phyloP scores from a whole-genome alignment of 1,140 invertebrate genomes.

The Copidosoma floridanum region DNA sequence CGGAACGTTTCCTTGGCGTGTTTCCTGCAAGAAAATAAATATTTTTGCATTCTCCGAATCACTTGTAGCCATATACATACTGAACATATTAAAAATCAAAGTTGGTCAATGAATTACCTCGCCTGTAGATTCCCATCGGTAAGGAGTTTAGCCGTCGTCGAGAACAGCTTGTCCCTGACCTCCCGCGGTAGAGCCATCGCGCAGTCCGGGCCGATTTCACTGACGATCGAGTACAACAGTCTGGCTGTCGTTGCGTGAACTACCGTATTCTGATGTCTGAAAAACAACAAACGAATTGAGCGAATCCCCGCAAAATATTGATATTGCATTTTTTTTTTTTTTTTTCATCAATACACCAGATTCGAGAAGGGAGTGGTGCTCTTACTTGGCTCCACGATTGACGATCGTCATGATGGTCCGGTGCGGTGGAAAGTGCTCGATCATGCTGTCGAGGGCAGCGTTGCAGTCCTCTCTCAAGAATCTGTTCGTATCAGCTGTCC shows the following conservation, averaged over 20 bases:
- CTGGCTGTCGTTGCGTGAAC: slow-evolving; percentile 79
- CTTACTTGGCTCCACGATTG: slow-evolving; percentile 65
- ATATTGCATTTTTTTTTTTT: no score
- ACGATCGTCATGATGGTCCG: slow-evolving; percentile 63
- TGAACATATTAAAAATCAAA: no score
- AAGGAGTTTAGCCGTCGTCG: slow-evolving; percentile 76
- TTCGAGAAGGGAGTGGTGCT: no score
- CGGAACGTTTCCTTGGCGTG: slow-evolving; percentile 69
- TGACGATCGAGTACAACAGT: slow-evolving; percentile 69
- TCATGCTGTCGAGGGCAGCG: slow-evolving; percentile 76
- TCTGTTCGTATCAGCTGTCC: slow-evolving; percentile 88
- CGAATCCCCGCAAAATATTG: no score
- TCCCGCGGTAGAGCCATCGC: slow-evolving; percentile 75
- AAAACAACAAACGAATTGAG: slow-evolving; percentile 32
- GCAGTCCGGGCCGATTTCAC: slow-evolving; percentile 72
- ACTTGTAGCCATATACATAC: no score
- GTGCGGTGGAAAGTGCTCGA: slow-evolving; percentile 65
- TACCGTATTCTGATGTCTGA: slow-evolving; percentile 80
- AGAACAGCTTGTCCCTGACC: slow-evolving; percentile 75
- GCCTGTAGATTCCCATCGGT: slow-evolving; percentile 85
- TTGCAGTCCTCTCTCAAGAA: slow-evolving; percentile 87
- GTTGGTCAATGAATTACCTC: slow-evolving; percentile 55
- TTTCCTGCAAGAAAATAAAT: slow-evolving; percentile 59
- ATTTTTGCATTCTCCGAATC: slow-evolving; percentile 16
- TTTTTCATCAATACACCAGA: no score